phyloP scores from a whole-genome alignment of 2,888 invertebrate species.

The Drosophila limbata region DNA sequence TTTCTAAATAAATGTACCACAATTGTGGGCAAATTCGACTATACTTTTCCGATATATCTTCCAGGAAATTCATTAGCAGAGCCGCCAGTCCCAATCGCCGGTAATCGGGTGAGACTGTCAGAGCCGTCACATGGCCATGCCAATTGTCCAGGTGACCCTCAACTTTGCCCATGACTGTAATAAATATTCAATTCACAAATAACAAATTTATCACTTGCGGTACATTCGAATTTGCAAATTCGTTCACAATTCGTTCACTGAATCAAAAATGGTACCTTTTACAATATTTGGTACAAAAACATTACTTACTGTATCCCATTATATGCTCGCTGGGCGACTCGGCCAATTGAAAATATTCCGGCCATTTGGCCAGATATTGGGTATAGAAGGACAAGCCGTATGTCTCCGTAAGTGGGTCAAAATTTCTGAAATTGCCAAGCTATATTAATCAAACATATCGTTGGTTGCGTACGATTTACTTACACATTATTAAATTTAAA shows the following conservation, averaged over 20 bases:
- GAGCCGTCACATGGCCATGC: constrained; percentile 99
- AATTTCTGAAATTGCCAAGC: constrained; percentile 88
- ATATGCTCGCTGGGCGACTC: constrained; percentile 98
- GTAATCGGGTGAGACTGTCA: constrained; percentile 98
- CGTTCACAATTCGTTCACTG: too few species aligned
- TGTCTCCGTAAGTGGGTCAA: constrained; percentile 98
- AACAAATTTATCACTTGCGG: not conserved
- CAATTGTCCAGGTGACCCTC: constrained; percentile 98
- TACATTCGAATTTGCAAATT: not conserved
- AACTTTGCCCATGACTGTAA: constrained; percentile 98
- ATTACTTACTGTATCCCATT: constrained; percentile 98
- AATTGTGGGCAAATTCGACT: constrained; percentile 36
- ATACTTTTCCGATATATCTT: constrained; percentile 97
- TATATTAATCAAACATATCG: not conserved
- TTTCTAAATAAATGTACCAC: not conserved
- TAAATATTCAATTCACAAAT: not conserved
- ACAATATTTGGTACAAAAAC: not conserved
- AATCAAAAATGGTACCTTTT: not conserved
- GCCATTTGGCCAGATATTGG: constrained; percentile 99
- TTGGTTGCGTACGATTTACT: constrained; percentile 84
- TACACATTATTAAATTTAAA: constrained; percentile 98
- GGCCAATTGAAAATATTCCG: constrained; percentile 98
- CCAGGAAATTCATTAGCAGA: constrained; percentile 96
- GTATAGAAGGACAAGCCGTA: constrained; percentile 98
- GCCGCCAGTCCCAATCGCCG: constrained; percentile 96